A percentile compares a stretch with the other conserved stretches of the same genome.
Evolutionary conservation across 1,140 invertebrate species (phyloP).

Genomic region (Listronotus bonariensis): DNA sequence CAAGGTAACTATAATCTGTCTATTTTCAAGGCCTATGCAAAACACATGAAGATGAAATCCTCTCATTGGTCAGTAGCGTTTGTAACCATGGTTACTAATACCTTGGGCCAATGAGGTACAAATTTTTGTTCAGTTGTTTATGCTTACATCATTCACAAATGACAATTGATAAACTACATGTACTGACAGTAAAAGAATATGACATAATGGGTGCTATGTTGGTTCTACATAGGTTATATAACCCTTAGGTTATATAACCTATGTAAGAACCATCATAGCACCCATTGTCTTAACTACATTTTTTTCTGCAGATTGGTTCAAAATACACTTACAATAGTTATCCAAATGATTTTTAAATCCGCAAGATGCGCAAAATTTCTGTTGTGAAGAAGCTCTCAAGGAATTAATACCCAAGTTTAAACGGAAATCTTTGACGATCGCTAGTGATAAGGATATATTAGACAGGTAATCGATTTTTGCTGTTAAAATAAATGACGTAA

Average conservation of each 20-base stretch:
- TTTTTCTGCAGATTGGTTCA: conserved; percentile 54
- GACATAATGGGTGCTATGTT: no score
- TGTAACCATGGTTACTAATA: no score
- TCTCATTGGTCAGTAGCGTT: not conserved
- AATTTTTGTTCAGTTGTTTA: no score
- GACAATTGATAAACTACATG: no score
- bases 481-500: no score
- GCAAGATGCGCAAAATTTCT: conserved; percentile 60
- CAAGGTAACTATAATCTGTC: conserved; percentile 41
- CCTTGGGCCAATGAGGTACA: no score
- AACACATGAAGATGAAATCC: not conserved
- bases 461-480: no score
- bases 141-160: no score
- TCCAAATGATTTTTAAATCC: conserved; percentile 61
- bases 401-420: conserved; percentile 53
- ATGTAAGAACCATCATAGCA: no score
- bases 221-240: no score
- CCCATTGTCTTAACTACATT: not conserved
- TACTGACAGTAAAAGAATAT: no score
- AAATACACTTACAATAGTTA: conserved; percentile 61
- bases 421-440: conserved; percentile 42
- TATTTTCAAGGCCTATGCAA: not conserved
- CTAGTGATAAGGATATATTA: conserved; percentile 51
- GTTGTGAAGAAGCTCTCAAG: conserved; percentile 59
- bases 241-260: no score